These are phyloP conservation scores for Zaprionus inermis DNA, from an alignment of 1,140 invertebrate genomes.

Conservation along the genomic window DNA sequence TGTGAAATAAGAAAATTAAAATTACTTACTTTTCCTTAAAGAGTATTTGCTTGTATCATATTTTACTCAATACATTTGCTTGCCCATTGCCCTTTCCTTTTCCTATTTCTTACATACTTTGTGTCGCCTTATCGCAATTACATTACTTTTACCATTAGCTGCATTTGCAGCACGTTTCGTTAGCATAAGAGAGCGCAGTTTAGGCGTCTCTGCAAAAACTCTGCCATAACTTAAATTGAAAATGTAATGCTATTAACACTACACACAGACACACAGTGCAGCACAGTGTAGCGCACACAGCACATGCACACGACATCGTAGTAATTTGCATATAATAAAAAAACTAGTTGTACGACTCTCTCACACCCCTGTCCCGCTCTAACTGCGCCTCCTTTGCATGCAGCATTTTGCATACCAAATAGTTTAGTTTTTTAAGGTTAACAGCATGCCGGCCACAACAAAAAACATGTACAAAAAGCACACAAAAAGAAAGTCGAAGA, in stretches of 20 bases:
- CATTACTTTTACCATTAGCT: conserved; percentile 6
- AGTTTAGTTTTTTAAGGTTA: conserved; percentile 63
- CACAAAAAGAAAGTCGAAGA: conserved; percentile 6
- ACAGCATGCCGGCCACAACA: conserved; percentile 49
- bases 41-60: not conserved
- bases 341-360: conserved; percentile 40
- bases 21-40: not conserved
- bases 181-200: conserved; percentile 65
- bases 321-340: conserved; percentile 70
- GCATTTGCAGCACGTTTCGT: conserved; percentile 46
- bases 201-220: conserved; percentile 45
- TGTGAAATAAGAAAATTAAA: too few species aligned
- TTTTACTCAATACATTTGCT: not conserved
- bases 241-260: conserved; percentile 73
- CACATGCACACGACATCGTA: conserved; percentile 8
- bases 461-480: conserved; percentile 7
- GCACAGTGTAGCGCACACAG: not conserved
- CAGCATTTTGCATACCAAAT: conserved; percentile 72
- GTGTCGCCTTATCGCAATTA: not conserved
- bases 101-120: not conserved
- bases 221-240: conserved; percentile 68
- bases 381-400: conserved; percentile 37
- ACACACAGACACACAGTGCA: conserved; percentile 7
- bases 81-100: not conserved
- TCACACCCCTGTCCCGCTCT: not conserved